Evolutionary conservation across 35 echinoderm and acorn worm species (phyloP).

Genomic region (Stichopus chloronotus): DNA sequence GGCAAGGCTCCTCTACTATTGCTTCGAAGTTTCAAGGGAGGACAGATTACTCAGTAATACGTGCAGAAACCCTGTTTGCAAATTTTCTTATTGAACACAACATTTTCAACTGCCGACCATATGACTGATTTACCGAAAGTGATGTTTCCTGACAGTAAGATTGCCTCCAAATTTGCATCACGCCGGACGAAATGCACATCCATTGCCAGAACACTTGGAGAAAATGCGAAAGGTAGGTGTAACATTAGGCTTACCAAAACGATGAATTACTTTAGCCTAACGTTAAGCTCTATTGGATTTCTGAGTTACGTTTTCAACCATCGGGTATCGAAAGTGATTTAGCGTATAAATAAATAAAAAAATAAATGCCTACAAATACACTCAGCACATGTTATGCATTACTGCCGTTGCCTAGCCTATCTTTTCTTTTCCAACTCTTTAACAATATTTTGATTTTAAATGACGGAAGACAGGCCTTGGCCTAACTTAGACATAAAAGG

Average conservation of each 20-base stretch:
- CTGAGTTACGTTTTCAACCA: neutral
- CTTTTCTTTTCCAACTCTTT: neutral
- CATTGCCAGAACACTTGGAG: conserved; percentile 47
- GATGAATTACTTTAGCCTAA: neutral
- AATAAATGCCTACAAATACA: too few relatives aligned
- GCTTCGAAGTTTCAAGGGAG: neutral
- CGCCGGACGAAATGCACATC: conserved; percentile 39
- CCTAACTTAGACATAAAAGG: neutral
- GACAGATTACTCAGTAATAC: neutral
- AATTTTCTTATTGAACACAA: conserved; percentile 20
- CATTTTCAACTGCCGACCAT: conserved; percentile 46
- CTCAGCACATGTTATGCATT: neutral
- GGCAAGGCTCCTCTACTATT: conserved; percentile 31
- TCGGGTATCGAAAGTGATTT: neutral
- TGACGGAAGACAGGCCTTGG: neutral
- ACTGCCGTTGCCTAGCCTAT: neutral
- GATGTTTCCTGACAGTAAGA: conserved; percentile 69
- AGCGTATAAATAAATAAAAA: neutral
- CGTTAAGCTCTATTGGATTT: neutral
- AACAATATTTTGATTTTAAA: conserved; percentile 5
- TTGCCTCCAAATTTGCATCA: conserved; percentile 61
- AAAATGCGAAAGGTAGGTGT: conserved; percentile 70
- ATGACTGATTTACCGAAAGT: conserved; percentile 50
- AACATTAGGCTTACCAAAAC: neutral
- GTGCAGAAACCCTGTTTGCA: conserved; percentile 9